Evolutionary conservation across 2,113 vertebrate genomes (phyloP), one percentile per base, ranked within the genome.

Genomic region (Chionomys nivalis): DNA sequence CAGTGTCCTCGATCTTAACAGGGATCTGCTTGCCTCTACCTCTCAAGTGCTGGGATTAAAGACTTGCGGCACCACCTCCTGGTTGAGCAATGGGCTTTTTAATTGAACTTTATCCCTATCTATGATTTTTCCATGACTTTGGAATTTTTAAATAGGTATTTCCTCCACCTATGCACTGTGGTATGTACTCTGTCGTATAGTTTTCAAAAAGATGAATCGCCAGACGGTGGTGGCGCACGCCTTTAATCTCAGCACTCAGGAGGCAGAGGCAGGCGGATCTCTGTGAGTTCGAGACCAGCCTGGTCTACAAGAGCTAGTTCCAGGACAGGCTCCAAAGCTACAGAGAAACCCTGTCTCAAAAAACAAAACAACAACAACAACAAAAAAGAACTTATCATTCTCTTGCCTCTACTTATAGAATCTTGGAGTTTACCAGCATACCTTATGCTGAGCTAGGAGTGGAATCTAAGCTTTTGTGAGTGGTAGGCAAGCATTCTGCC

Each of bases 191-290:
- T 24, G 28, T n/a, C 13, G 10, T 63, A 42, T n/a, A 61, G 23
- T 61, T 82, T 63, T 42, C 13, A 63, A 61, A 82, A 55, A 55
- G 52, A 55, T 16, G 52, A 55, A 55, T 55, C 9, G 3, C 52
- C 14, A 3, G 52, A 14, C 52, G 0, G 4, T 55, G 52, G 52
- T 55, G 52, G 52, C 4, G 1, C 52, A 55, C 4, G 3, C 16
- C 52, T 55, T 55, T 55, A 55, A 55, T 55, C 52, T 3, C 52
- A 55, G 52, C 52, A 55, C 52, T 55, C 52, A 0, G 16, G 52
- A 55, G 52, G 14, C 52, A 55, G 52, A 55, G 52, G 52, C 52
- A 55, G 52, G 52, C 16, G 16, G 16, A 55, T 55, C 52, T 55
- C 16, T 16, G 52, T 55, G 52, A 55, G 52, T 55, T 55, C 16